A percentile compares a stretch with the other conserved stretches of the same genome.
phyloP scores from a whole-genome alignment of 2,113 vertebrate species.

The Ictalurus furcatus region DNA sequence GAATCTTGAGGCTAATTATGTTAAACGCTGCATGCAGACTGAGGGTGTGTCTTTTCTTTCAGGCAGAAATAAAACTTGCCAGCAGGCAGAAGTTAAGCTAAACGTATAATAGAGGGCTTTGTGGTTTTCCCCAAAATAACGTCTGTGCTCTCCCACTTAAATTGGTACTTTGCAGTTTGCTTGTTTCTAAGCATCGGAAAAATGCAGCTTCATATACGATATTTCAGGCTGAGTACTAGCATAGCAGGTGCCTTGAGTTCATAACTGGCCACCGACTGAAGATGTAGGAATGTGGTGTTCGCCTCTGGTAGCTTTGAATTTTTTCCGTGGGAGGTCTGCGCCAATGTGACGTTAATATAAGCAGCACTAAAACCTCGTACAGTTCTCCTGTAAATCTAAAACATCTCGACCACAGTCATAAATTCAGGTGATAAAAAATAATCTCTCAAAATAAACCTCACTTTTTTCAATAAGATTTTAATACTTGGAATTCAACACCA shows the following conservation, averaged over 20 bases:
- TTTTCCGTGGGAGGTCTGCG: neutral
- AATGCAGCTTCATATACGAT: neutral
- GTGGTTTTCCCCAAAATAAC: conserved; percentile 75
- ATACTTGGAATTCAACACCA: neutral
- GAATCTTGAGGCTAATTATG: conserved; percentile 31
- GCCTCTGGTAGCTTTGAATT: neutral
- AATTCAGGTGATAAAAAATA: neutral
- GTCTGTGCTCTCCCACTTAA: conserved; percentile 69
- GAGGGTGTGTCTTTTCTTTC: conserved; percentile 65
- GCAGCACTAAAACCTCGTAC: neutral
- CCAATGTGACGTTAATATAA: neutral
- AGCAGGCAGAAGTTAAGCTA: conserved; percentile 60
- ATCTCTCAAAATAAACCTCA: neutral
- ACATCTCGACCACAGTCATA: neutral
- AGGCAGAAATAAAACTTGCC: conserved; percentile 64
- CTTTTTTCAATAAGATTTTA: neutral
- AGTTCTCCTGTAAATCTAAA: neutral
- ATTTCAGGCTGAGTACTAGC: neutral
- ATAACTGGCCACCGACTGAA: neutral
- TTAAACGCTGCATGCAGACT: conserved; percentile 42
- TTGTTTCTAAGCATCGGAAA: neutral
- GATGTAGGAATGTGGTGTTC: neutral
- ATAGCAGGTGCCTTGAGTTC: conserved; percentile 39
- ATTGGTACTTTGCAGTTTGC: conserved; percentile 61
- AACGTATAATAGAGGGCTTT: conserved; percentile 70